Conservation (phyloP, 2,113 vertebrate species). For the Dipodomys merriami region DNA sequence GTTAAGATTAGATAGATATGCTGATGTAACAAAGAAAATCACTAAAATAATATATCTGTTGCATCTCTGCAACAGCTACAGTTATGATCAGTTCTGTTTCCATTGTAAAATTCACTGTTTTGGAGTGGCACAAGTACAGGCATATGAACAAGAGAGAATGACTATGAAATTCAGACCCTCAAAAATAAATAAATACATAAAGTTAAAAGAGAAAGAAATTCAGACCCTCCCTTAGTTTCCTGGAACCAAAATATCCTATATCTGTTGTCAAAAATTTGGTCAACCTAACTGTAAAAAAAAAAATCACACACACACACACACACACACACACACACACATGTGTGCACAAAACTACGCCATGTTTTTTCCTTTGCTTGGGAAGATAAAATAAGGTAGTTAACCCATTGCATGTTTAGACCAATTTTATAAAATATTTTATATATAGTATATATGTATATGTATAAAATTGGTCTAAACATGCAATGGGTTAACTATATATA, state of each 20-base stretch:
- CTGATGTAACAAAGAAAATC: slow-evolving; percentile 40
- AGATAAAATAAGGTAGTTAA: neutral
- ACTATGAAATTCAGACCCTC: neutral
- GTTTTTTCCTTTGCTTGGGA: neutral
- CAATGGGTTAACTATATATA: too few relatives aligned
- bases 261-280: slow-evolving; percentile 22
- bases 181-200: too few relatives aligned
- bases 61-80: neutral
- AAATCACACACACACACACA: too few relatives aligned
- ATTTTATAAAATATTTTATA: too few relatives aligned
- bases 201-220: neutral
- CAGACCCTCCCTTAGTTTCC: neutral
- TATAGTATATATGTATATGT: too few relatives aligned
- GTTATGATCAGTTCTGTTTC: neutral
- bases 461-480: too few relatives aligned
- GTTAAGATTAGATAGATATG: neutral
- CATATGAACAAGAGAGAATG: neutral
- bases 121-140: neutral
- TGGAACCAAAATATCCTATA: neutral
- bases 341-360: neutral
- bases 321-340: too few relatives aligned
- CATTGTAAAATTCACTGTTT: neutral
- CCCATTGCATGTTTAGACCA: neutral
- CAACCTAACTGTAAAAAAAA: neutral
- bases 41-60: neutral